Base-by-base conservation (phyloP, 2,888 invertebrate genomes). In the Yponomeuta evonymella region DNA sequence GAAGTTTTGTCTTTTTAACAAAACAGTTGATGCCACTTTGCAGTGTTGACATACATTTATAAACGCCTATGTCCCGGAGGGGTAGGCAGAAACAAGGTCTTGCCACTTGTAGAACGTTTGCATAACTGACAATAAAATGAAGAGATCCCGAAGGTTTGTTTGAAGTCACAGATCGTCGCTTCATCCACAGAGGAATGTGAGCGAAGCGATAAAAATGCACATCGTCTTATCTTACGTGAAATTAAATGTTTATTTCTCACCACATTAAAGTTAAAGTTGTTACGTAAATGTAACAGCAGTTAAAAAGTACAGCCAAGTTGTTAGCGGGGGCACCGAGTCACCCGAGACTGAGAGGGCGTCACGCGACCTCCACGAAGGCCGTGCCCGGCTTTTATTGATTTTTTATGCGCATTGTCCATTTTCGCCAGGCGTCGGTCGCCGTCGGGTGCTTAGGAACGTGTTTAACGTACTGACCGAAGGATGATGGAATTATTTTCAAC, bases 361-460 rank as follows among this genome's bases (percentile, higher is more conserved):
- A 81, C 75, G 78, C 86, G 90, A 90, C 90, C 90, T 88, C 89
- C 77, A 76, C 84, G 87, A 88, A 90, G 90, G 89, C 90, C 89
- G 86, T 79, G 81, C 87, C 87, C 88, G 86, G 86, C 85, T 82
- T 85, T 87, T 90, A 90, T 91, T 90, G 90, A 90, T 90, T 90
- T 90, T 90, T 90, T 90, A 90, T 89, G 89, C 89, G 89, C 89
- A 86, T 87, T 90, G 90, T 90, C 89, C 90, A 87, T 86, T 88
- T 58, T 83, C 81, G 81, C 70, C 63, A 48, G 67, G 51, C 66
- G 64, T 11, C 63, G 70, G 58, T 33, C 64, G 48, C 66, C 67
- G 12, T 69, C 64, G 71, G 51, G 51, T 58, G 51, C 51, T 58
- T 12, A 58, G 51, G 51, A 58, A 58, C 15, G 6, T 58, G 2